These are phyloP conservation scores for Eulemur rufifrons DNA, from an alignment of 2,113 vertebrate genomes.

Conservation along the genomic window DNA sequence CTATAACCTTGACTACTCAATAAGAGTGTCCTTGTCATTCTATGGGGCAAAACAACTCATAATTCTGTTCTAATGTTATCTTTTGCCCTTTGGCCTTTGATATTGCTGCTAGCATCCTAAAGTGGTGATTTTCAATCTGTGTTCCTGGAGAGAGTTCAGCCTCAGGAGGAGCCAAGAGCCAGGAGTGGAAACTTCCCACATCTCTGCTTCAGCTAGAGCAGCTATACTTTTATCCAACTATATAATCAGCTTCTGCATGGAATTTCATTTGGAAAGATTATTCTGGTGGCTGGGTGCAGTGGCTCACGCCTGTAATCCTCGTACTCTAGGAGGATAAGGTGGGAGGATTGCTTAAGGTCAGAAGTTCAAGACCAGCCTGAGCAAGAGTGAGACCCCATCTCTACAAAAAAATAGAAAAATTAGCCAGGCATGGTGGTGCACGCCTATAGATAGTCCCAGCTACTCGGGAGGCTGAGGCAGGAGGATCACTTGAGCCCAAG, in stretches of 20 bases:
- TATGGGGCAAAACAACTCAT: not conserved
- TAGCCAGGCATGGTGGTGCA: no score
- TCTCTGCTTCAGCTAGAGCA: not conserved
- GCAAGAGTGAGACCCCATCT: no score
- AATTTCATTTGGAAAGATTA: slow-evolving; percentile 23
- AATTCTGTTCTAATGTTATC: not conserved
- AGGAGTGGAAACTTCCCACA: not conserved
- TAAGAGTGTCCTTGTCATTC: not conserved
- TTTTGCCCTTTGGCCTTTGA: not conserved
- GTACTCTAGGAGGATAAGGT: no score
- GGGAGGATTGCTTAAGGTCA: no score
- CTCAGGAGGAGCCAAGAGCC: not conserved
- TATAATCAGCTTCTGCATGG: not conserved
- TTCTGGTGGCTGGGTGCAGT: not conserved
- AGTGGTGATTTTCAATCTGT: not conserved
- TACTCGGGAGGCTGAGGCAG: no score
- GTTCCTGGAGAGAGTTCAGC: not conserved
- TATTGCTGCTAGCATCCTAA: not conserved
- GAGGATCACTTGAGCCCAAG: no score
- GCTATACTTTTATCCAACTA: not conserved
- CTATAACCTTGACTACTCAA: not conserved
- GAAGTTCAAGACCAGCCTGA: no score
- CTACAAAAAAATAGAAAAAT: no score
- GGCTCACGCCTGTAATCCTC: no score
- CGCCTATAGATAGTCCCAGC: no score